Evolutionary conservation across 1,140 invertebrate genomes (phyloP), one percentile per base, ranked within the genome.

Genomic region (Drosophila sucinea): DNA sequence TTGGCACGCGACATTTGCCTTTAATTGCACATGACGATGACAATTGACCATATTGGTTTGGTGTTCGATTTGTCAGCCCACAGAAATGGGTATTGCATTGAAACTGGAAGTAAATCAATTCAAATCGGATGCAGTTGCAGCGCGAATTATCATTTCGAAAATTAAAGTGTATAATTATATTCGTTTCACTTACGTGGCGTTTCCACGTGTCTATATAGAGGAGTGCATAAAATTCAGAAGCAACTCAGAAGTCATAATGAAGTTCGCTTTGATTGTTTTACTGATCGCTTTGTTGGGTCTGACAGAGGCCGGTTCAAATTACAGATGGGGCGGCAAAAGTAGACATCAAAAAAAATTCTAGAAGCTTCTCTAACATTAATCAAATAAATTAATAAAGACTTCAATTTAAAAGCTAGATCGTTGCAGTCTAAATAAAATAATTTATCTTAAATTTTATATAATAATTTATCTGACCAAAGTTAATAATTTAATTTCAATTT

Each of bases 31-130:
- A 17, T 17, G 57, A 62, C 61, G 78, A 70, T 60, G 27, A 60
- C 25, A 32, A 32, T 67, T 85, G 74, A 57, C 82, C 82, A 86
- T 79, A 86, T 82, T 7, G 35, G 82, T 57, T 65, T 66, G 66
- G 75, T 85, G 82, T 82, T 71, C 82, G 70, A 85, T 85, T 85
- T 85, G 82, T 85, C 78, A 77, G 27, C 40, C 2, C 25, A 51
- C 44, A 2, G 40, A 86, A 79, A 70, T 30, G 77, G 78, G 17
- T 62, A 78, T 58, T 67, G n/a, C 44, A 81, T 75, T 55, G 56
- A 29, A 4, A 38, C 61, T 66, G 72, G 57, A 40, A 23, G 33
- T 33, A 74, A 75, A 74, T 61, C 23, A 75, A 75, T 67, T 74
- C 1, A 40, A 11, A 7, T 33, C 32, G 27, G 7, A 30, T 51